Evolutionary conservation across 2,797 vertebrate genomes (phyloP), one percentile per base, ranked within the genome.

Genomic region (Esox lucius): DNA sequence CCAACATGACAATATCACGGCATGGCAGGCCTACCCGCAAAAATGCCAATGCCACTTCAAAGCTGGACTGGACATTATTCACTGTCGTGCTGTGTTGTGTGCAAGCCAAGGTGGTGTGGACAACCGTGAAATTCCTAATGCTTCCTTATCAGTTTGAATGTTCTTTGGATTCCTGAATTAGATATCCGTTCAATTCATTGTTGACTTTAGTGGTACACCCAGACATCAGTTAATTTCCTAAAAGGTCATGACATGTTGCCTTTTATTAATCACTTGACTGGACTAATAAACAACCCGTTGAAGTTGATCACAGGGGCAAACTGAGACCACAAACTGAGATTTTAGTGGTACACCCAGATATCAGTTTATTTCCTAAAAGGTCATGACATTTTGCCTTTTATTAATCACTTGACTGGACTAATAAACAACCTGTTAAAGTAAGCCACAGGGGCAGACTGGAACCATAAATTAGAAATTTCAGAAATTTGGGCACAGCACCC

Each of bases 251-350:
- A 92, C 62, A 67, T 74, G 93, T 93, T 94, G 94, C 93, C 94
- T 93, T 93, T 94, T 92, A 92, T 92, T 90, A 93, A 94, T 92
- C 91, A 91, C 91, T 93, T 86, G 80, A 80, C 68, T 39, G 89
- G 80, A 91, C 90, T 84, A 92, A 91, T 95, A 95, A 97, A 98
- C 96, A 97, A 96, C 95, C 91, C 91, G 89, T 93, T 94, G 94
- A 94, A 94, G 90, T 92, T 88, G 92, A 89, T 7, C 17, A 2
- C 19, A 56, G 51, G 51, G 51, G 49, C 49, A 6, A 49, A 51
- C 49, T 51, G 49, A 49, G 49, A 51, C 49, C 13, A 51, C 13
- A 17, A 51, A 51, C 17, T n/a, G n/a, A n/a, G 87, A 94, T 24
- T 94, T 91, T 89, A 86, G 91, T 86, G 86, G 87, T 83, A 88